phyloP scores from a whole-genome alignment of 2,113 vertebrate genomes.

The Sceloporus undulatus region DNA sequence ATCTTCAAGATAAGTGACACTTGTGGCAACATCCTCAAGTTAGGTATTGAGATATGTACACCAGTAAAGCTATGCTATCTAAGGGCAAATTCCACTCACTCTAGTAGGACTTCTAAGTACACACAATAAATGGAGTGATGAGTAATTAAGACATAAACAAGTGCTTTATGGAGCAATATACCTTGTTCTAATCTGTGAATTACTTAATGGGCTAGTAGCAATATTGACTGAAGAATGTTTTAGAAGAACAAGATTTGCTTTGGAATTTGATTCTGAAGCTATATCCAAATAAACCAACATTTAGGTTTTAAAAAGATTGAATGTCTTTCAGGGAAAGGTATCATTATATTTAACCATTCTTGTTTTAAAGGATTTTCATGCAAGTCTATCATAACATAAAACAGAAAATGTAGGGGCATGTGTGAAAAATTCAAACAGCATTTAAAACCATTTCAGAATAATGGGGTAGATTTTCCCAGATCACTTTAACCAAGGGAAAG shows the following conservation, averaged over 20 bases:
- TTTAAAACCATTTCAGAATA: no score
- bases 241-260: not conserved
- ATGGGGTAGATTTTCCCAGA: not conserved
- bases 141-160: not conserved
- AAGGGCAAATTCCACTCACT: not conserved
- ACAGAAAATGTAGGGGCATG: no score
- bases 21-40: not conserved
- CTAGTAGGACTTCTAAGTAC: not conserved
- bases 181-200: not conserved
- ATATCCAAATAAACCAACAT: not conserved
- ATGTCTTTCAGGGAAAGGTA: no score
- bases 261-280: no score
- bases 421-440: no score
- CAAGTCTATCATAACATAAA: no score
- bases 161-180: not conserved
- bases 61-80: no score
- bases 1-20: not conserved
- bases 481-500: not conserved
- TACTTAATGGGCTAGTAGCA: not conserved
- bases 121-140: not conserved
- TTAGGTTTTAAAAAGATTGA: not conserved
- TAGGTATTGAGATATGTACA: not conserved
- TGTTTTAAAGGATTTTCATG: no score
- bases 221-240: not conserved
- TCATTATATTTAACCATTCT: no score